Base-by-base conservation (phyloP, 2,888 invertebrate genomes). In the Adelphocoris suturalis region DNA sequence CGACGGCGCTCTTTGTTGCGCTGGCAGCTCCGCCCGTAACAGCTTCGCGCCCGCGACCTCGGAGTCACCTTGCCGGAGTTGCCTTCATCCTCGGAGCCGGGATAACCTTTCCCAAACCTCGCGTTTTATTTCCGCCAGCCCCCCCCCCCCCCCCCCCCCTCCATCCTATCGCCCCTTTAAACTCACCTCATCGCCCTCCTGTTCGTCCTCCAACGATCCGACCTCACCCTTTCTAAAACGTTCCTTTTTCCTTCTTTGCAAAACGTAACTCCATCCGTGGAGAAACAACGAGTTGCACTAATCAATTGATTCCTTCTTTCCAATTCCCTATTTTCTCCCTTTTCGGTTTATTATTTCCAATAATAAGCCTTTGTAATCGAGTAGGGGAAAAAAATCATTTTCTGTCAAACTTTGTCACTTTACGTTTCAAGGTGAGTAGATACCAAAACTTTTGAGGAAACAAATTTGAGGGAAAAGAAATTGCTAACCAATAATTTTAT, bases 31-130 rank as follows among this genome's bases (percentile, higher is more conserved):
- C 61, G n/a, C 61, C 61, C n/a, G 14, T 61, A 19, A 61, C 61
- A n/a, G 16, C 61, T 61, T 19, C 61, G 19, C 61, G n/a, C 76
- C n/a, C 76, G 76, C 76, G 76, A 76, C 76, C 76, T 76, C 76
- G 76, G 46, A 76, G 28, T 76, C 46, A 76, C 76, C 76, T 76
- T 76, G 76, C 28, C 14, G 76, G 76, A 76, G 76, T 76, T 46
- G 76, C 28, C 76, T 37, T 76, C 46, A 76, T 76, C 76, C 76
- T 76, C n/a, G 28, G n/a, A 13, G 76, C 75, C 28, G 76, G n/a
- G 37, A n/a, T 76, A 76, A 76, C 76, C 76, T 76, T 76, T 76
- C 76, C 76, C 28, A 76, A 76, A 76, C 76, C 76, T 46, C 76
- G 28, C 76, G 76, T 46, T 76, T 76, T 61, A 28, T 61, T 61